Percentiles rank a stretch among this genome's conserved stretches.
These are phyloP conservation scores for Pipra filicauda DNA, from an alignment of 2,113 vertebrate species.

Conservation along the genomic window DNA sequence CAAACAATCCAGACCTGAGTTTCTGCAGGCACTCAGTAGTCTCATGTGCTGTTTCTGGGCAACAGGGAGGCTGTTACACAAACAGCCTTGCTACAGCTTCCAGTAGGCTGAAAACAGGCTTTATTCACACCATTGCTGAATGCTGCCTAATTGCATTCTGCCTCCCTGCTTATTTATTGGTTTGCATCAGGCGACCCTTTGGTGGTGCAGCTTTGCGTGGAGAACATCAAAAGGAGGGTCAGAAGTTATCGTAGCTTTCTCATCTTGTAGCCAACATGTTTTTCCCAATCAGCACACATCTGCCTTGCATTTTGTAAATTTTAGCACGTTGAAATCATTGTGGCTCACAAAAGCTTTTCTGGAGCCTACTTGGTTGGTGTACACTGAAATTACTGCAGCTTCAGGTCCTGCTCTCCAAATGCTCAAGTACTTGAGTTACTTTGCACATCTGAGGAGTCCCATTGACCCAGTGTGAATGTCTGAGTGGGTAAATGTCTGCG, in stretches of 20 bases:
- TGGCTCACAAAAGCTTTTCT: not conserved
- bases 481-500: not conserved
- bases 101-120: not conserved
- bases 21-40: not conserved
- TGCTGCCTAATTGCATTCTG: not conserved
- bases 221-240: not conserved
- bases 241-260: not conserved
- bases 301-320: constrained; percentile 31
- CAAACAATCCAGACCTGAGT: constrained; percentile 14
- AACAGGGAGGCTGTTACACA: not conserved
- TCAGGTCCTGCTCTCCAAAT: not conserved
- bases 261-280: not conserved
- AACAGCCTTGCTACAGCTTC: not conserved
- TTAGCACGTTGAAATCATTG: not conserved
- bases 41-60: constrained; percentile 15
- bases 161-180: not conserved
- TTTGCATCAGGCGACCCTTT: not conserved
- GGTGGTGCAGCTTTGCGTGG: not conserved
- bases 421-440: not conserved
- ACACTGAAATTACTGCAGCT: not conserved
- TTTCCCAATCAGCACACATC: constrained; percentile 2
- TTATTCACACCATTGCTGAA: not conserved
- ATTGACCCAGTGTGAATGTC: not conserved
- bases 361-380: not conserved
- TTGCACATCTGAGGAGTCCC: not conserved